These are phyloP conservation scores for Empidonax alnorum DNA, from an alignment of 2,113 vertebrate species.

Conservation along the genomic window DNA sequence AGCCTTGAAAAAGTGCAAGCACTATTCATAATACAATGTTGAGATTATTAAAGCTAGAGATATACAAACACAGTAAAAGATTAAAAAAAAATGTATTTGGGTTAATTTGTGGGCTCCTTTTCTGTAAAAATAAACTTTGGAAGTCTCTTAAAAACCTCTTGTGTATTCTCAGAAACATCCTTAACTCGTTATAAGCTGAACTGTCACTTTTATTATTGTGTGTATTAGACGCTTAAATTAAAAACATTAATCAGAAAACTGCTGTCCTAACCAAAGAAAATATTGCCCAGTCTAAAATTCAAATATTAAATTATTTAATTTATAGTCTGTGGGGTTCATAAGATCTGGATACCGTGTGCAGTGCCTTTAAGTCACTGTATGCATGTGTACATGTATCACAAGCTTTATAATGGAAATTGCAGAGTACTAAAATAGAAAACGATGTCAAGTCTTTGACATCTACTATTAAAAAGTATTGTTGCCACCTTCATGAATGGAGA, in stretches of 20 bases:
- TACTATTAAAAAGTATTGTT: background rate
- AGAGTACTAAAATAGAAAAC: background rate
- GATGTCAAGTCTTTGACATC: background rate
- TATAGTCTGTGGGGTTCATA: background rate
- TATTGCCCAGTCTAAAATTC: constrained; percentile 75
- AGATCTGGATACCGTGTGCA: background rate
- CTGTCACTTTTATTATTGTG: constrained; percentile 81
- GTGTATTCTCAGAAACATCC: constrained; percentile 71
- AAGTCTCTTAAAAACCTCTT: constrained; percentile 67
- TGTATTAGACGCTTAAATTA: constrained; percentile 81
- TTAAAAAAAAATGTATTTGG: constrained; percentile 62
- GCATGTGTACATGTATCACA: background rate
- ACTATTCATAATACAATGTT: background rate
- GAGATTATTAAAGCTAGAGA: constrained; percentile 47
- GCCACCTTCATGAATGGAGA: background rate
- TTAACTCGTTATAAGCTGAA: constrained; percentile 79
- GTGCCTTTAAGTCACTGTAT: background rate
- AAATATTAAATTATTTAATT: constrained; percentile 79
- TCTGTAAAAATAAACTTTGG: constrained; percentile 67
- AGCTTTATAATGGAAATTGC: background rate
- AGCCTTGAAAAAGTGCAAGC: background rate
- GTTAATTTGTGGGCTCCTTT: constrained; percentile 67
- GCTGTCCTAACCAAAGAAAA: constrained; percentile 75
- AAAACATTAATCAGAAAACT: constrained; percentile 84
- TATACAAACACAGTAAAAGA: constrained; percentile 34